Evolutionary conservation across 2,113 vertebrate genomes (phyloP), one percentile per base, ranked within the genome.

Genomic region (Pelusios castaneus): DNA sequence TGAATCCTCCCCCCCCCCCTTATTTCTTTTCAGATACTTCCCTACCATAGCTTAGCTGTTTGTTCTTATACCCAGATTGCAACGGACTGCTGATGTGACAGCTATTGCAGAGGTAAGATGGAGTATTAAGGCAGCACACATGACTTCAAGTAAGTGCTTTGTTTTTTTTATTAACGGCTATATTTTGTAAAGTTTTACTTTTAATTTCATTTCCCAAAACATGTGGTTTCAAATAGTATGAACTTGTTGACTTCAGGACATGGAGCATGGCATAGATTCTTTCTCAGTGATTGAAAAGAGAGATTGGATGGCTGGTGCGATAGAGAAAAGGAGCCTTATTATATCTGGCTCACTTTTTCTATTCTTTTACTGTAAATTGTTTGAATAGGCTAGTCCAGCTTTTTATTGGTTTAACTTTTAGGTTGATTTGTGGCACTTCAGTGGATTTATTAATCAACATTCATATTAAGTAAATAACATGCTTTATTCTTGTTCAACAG

Each of bases 111-210:
- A 85, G 88, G 47, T 38, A 0, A 11, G 11, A 58, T 75, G 31
- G 16, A 24, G 3, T 21, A 1, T 27, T 12, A 34, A 82, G 45
- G 5, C 6, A 51, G n/a, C 0, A 2, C 17, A 12, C 31, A 38
- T 21, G n/a, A 38, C 34, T 70, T 76, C 73, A 76, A 45, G 41
- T 76, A 76, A 38, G 73, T 76, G 73, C 24, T 45, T 27, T 45
- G 21, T 54, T 31, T 1, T 38, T 54, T 31, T 1, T 1, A n/a
- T 6, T 16, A 8, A 41, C 2, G 2, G 2, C 2, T 10, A 29
- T 27, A 88, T 75, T 9, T 10, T 10, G 29, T 51, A 49, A 41
- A 24, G n/a, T 75, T 73, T 63, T 16, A 3, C 16, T 45, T 45
- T 21, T 60, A 78, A 47, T 4, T 25, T 14, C 1, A 16, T 91